Evolutionary conservation across 2,113 vertebrate species (phyloP).

Genomic region (Trichomycterus rosablanca): DNA sequence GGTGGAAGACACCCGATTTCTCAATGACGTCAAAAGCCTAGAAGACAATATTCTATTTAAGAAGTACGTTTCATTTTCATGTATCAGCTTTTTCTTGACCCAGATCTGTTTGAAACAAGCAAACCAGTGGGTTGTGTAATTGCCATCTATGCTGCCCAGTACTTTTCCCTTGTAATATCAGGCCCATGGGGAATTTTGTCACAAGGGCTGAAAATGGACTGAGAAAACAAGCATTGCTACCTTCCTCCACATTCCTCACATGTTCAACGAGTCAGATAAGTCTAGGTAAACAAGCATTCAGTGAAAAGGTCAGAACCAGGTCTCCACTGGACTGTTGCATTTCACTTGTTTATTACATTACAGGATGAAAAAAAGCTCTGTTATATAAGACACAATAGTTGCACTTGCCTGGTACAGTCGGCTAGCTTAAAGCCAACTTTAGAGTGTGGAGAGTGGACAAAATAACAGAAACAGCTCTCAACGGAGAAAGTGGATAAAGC

Average conservation of each 20-base stretch:
- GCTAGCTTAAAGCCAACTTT: too few relatives aligned
- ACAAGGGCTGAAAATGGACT: background rate
- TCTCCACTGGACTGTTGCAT: background rate
- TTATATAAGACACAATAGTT: background rate
- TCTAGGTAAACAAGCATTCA: constrained; percentile 8
- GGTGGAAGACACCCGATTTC: too few relatives aligned
- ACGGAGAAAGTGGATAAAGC: too few relatives aligned
- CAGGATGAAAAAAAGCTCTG: background rate
- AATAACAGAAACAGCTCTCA: background rate
- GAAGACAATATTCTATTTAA: too few relatives aligned
- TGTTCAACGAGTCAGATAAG: constrained; percentile 8
- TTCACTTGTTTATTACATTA: constrained; percentile 1
- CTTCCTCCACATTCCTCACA: constrained; percentile 34
- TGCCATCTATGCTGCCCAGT: background rate
- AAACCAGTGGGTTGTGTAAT: constrained; percentile 3
- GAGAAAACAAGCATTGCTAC: constrained; percentile 4
- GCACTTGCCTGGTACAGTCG: too few relatives aligned
- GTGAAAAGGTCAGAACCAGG: background rate
- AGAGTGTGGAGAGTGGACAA: too few relatives aligned
- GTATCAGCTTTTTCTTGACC: background rate
- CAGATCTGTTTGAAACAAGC: constrained; percentile 10
- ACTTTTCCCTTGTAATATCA: constrained; percentile 23
- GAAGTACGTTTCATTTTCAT: too few relatives aligned
- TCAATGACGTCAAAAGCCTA: constrained; percentile 9
- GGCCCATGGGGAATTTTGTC: constrained; percentile 37